Percentiles rank a stretch among this genome's conserved stretches.
Evolutionary conservation across 2,888 invertebrate genomes (phyloP).

Genomic region (Panorpa germanica): DNA sequence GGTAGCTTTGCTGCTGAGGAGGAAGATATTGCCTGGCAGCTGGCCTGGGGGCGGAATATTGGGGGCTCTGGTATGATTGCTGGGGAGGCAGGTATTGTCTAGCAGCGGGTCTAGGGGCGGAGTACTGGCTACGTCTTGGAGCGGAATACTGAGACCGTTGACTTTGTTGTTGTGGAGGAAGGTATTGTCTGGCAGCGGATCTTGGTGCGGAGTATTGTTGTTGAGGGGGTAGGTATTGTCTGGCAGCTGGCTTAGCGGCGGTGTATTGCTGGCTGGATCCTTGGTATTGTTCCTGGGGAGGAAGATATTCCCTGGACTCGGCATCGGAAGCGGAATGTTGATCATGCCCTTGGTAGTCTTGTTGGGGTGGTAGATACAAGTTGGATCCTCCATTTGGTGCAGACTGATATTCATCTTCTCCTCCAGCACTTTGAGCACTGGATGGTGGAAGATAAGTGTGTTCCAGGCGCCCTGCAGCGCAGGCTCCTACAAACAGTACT

Average conservation of each 20-base stretch:
- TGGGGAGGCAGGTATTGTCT: too few species aligned
- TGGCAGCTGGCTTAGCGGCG: constrained; percentile 14
- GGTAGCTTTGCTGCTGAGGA: constrained; percentile 9
- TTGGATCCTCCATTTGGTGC: too few species aligned
- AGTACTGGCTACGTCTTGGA: background rate
- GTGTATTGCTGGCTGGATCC: too few species aligned
- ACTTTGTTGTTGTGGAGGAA: constrained; percentile 8
- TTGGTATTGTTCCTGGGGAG: too few species aligned
- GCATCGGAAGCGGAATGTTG: constrained; percentile 11
- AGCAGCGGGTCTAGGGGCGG: constrained; percentile 4
- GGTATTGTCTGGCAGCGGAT: too few species aligned
- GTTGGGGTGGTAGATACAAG: constrained; percentile 15
- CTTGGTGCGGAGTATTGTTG: constrained; percentile 19
- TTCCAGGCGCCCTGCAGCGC: constrained; percentile 16
- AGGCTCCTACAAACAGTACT: constrained; percentile 14
- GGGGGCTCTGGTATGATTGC: constrained; percentile 9
- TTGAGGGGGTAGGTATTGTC: constrained; percentile 20
- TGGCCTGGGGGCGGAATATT: constrained; percentile 9
- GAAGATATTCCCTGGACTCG: too few species aligned
- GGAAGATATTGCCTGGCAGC: constrained; percentile 13
- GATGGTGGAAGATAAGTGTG: constrained; percentile 19
- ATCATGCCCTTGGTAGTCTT: constrained; percentile 10
- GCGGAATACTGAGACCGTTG: constrained; percentile 2
- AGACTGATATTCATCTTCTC: constrained; percentile 14
- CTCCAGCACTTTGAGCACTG: constrained; percentile 14